Evolutionary conservation across 2,888 invertebrate species (phyloP), one percentile per base, ranked within the genome.

Genomic region (Caenorhabditis sp.): DNA sequence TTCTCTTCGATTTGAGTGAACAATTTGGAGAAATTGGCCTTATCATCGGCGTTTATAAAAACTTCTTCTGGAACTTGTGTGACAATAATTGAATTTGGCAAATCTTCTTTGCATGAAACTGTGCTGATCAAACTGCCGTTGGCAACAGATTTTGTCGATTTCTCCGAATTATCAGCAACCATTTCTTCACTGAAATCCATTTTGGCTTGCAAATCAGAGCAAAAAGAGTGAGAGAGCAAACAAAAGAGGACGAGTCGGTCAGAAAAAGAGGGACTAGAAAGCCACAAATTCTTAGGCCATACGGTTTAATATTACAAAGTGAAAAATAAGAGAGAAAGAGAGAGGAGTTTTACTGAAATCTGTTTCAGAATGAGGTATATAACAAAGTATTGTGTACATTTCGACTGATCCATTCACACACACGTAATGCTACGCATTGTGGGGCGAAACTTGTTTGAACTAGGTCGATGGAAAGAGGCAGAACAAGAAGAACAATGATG

Each of bases 1-100:
- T 92, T 91, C 69, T 92, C 91, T 63, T 94, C 93, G 89, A 93
- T 95, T 78, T 92, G 91, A 83, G 92, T 92, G 89, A 97, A 96
- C 67, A 95, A 90, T 81, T 92, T 91, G 89, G 96, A 95, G 91
- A 97, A 92, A 62, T 87, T 87, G n/a, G 75, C 70, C 54, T 84
- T 81, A 64, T 83, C 78, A 21, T 70, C 73, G 8, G 74, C 74
- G 63, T 86, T 76, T 26, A 67, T 77, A 77, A 85, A 87, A 14
- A 82, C 83, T 59, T 80, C 80, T 57, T 80, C 81, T 10, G 83
- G 83, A 21, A 80, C 78, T 56, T 83, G 81, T 14, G 82, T 84
- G 50, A 87, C 83, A 54, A 87, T 85, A 57, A 87, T 87, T n/a
- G 85, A 78, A 58, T 85, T 87, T n/a, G 87, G 87, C 43, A 87